phyloP scores from a whole-genome alignment of 2,113 vertebrate species.

The Tretioscincus oriximinensis region DNA sequence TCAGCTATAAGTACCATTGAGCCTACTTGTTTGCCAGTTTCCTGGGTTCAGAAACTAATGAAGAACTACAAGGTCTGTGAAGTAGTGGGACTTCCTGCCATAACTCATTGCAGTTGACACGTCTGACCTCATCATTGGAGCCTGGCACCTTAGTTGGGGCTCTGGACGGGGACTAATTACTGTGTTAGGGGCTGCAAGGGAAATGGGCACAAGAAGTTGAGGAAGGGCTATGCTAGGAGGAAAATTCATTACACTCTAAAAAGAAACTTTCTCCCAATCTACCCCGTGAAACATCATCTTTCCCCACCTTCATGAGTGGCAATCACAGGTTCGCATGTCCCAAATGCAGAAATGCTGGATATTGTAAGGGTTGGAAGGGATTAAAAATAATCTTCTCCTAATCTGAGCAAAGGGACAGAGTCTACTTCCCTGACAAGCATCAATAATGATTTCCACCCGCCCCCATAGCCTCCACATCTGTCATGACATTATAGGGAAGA shows the following conservation, averaged over 20 bases:
- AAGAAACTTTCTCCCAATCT: background rate
- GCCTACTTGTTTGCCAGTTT: background rate
- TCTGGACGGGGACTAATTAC: background rate
- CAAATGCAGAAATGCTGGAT: background rate
- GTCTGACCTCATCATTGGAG: background rate
- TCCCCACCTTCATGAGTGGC: background rate
- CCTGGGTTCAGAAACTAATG: background rate
- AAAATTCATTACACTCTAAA: background rate
- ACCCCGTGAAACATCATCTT: background rate
- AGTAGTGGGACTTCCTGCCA: background rate
- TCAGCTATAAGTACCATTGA: accelerated
- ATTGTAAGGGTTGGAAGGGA: background rate
- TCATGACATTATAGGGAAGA: background rate
- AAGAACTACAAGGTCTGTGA: background rate
- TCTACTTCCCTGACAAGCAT: slow-evolving; percentile 2
- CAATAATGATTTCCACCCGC: background rate
- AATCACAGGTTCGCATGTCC: background rate
- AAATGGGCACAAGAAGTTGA: accelerated
- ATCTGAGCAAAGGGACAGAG: background rate
- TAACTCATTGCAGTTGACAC: background rate
- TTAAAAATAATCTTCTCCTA: background rate
- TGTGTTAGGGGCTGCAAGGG: accelerated
- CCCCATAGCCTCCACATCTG: background rate
- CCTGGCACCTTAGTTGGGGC: accelerated
- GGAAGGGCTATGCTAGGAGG: background rate